Evolutionary conservation across 1,140 invertebrate species (phyloP).

Genomic region (Bursaphelenchus mucronatus): DNA sequence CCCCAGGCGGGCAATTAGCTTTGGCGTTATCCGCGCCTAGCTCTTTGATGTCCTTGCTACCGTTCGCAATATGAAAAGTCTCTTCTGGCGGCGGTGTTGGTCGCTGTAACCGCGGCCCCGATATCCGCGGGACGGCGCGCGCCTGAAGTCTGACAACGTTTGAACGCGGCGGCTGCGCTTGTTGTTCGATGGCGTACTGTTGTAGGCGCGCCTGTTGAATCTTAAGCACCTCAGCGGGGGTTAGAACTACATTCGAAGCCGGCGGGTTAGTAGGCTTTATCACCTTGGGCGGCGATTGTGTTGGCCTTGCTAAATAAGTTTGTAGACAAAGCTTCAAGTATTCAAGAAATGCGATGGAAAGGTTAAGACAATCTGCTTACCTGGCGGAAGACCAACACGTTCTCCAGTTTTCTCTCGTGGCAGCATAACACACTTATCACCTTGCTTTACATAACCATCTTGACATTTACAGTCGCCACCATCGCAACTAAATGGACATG

Average conservation of each 20-base stretch:
- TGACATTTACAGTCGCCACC: slow-evolving; percentile 12
- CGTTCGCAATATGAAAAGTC: not conserved
- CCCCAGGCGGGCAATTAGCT: slow-evolving; percentile 55
- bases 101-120: slow-evolving; percentile 40
- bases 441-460: not conserved
- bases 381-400: no score
- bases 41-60: slow-evolving; percentile 3
- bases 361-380: no score
- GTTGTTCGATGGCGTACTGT: slow-evolving; percentile 6
- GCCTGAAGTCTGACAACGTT: not conserved
- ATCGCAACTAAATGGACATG: slow-evolving; percentile 8
- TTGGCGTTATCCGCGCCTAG: slow-evolving; percentile 19
- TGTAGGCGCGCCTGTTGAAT: slow-evolving; percentile 19
- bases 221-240: slow-evolving; percentile 10
- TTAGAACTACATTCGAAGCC: slow-evolving; percentile 5
- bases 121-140: slow-evolving; percentile 34
- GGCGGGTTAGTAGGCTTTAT: no score
- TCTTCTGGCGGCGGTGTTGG: slow-evolving; percentile 15
- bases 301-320: no score
- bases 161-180: not conserved
- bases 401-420: not conserved
- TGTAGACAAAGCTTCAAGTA: no score
- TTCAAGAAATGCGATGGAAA: no score
- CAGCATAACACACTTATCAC: slow-evolving; percentile 11
- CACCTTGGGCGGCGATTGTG: no score